Conservation (phyloP, 2,888 invertebrate genomes). For the Sphinx pinastri region DNA sequence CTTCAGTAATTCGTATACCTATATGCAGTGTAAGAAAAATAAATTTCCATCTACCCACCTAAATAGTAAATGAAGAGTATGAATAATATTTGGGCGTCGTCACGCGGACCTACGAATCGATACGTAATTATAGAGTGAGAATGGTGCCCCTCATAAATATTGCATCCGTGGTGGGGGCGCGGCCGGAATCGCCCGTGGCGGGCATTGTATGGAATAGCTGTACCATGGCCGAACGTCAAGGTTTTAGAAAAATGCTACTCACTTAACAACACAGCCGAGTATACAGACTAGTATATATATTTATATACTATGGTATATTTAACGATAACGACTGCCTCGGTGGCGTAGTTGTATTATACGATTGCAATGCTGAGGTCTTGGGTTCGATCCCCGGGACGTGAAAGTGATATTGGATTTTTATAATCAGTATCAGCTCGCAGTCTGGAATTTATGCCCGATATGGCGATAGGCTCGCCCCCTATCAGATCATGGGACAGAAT, state of each 20-base stretch:
- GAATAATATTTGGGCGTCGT: constrained; percentile 81
- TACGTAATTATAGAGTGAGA: constrained; percentile 82
- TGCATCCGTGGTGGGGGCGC: constrained; percentile 75
- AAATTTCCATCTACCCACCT: constrained; percentile 46
- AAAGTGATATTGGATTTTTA: no score
- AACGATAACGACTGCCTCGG: no score
- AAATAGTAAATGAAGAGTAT: constrained; percentile 74
- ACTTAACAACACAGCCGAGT: constrained; percentile 14
- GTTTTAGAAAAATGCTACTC: constrained; percentile 24
- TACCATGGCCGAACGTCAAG: constrained; percentile 50
- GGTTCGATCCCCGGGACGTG: no score
- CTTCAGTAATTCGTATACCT: no score
- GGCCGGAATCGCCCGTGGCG: constrained; percentile 77
- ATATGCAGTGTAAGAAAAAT: background rate
- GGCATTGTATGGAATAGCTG: constrained; percentile 63
- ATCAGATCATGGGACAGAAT: no score
- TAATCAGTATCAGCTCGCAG: no score
- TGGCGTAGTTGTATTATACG: no score
- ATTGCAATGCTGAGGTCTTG: no score
- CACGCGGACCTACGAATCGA: constrained; percentile 73
- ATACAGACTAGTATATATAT: no score
- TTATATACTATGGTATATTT: no score
- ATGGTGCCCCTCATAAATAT: constrained; percentile 81
- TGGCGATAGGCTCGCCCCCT: no score
- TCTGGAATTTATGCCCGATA: no score